Percentiles rank a stretch among this genome's conserved stretches.
Conservation (phyloP, 1,140 invertebrate species). For the Oreohelix idahoensis region DNA sequence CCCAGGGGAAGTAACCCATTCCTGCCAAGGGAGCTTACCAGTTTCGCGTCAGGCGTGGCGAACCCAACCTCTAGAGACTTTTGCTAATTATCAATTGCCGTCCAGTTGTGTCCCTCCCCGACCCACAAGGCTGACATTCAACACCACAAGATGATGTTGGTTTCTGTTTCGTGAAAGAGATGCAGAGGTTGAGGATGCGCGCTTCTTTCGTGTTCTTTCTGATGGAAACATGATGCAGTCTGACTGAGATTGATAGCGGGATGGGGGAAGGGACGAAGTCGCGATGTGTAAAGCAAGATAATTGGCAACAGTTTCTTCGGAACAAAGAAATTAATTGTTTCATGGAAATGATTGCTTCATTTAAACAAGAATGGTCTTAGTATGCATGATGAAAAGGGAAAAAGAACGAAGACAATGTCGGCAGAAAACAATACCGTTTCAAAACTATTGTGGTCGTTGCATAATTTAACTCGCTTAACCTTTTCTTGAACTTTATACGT, state of each 20-base stretch:
- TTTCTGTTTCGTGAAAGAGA: background rate
- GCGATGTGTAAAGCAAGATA: background rate
- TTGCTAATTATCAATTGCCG: conserved; percentile 19
- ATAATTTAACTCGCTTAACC: too few species aligned
- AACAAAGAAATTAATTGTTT: background rate
- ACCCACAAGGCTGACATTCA: conserved; percentile 7
- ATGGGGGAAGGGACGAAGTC: background rate
- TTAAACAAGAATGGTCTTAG: too few species aligned
- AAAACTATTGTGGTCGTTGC: too few species aligned
- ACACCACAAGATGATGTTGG: background rate
- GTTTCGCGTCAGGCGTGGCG: background rate
- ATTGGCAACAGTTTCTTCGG: background rate
- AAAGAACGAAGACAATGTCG: too few species aligned
- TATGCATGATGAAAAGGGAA: too few species aligned
- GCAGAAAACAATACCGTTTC: too few species aligned
- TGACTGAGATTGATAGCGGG: background rate
- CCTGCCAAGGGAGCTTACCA: conserved; percentile 12
- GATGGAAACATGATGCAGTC: background rate
- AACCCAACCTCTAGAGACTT: background rate
- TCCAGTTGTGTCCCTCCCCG: background rate
- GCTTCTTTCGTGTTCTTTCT: background rate
- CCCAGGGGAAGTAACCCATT: conserved; percentile 16
- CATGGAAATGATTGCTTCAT: too few species aligned
- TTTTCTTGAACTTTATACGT: too few species aligned
- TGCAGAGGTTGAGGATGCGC: background rate